Evolutionary conservation across 1,140 invertebrate species (phyloP), one percentile per base, ranked within the genome.

Genomic region (Colletes latitarsis): DNA sequence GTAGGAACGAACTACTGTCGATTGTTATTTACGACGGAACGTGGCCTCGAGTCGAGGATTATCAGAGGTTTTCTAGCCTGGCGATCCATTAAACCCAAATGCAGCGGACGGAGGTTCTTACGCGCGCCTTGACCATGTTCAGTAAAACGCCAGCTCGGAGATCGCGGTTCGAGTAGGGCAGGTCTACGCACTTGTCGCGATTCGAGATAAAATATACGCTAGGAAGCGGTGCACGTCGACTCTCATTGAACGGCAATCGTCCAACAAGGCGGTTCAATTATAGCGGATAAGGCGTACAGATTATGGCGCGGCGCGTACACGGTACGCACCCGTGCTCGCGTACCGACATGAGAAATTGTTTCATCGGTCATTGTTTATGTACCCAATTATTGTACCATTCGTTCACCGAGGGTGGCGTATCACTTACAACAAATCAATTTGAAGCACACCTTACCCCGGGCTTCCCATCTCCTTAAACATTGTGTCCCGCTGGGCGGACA

Each of bases 341-440:
- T 21, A 58, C 77, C 55, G 64, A 63, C 73, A 81, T 81, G 83
- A 85, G 82, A 69, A 79, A 83, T 85, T 74, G 83, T 85, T 85
- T 83, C 77, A 79, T 80, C 83, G 82, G 82, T 85, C 83, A 85
- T 85, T 85, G 83, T 85, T 85, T 85, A 85, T 85, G 83, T 85
- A 85, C 43, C 83, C 83, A 85, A 85, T 85, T 85, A 85, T 85
- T 85, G 82, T 81, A 72, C 83, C 83, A 85, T 85, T 85, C 83
- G 83, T 79, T 85, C 77, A 72, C 83, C 77, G 80, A 60, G 83
- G 83, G 83, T 85, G 82, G 83, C 71, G 82, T 83, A 85, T 85
- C 83, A 74, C 83, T 85, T 85, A 85, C 83, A 85, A 85, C 83
- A 85, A 85, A 85, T 85, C 83, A 85, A 85, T 85, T 83, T 68